phyloP scores from a whole-genome alignment of 2,113 vertebrate species.

The Oreochromis aureus region DNA sequence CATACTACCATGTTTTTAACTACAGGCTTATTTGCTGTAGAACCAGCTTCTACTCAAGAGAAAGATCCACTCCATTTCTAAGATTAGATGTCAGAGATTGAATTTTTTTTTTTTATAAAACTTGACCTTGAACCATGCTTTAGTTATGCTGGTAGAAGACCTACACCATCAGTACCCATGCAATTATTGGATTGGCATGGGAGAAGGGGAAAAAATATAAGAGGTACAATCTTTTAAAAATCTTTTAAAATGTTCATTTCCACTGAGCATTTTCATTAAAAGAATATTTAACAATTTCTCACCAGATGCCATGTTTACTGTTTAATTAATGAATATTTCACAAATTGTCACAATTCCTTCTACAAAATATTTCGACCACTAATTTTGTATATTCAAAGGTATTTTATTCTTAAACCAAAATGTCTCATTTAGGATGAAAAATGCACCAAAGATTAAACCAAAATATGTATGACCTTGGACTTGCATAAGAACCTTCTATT shows the following conservation, averaged over 20 bases:
- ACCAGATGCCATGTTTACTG: background rate
- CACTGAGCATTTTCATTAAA: background rate
- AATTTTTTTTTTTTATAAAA: background rate
- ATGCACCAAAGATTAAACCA: background rate
- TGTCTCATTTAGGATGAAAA: background rate
- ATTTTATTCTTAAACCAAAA: background rate
- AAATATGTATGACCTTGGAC: background rate
- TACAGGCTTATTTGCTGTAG: background rate
- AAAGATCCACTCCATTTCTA: background rate
- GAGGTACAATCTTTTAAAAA: background rate
- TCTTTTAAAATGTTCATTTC: background rate
- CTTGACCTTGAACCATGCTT: background rate
- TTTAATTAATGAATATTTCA: background rate
- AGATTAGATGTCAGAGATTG: background rate
- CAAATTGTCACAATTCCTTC: background rate
- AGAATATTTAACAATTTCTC: background rate
- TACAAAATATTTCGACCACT: background rate
- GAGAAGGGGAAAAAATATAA: background rate
- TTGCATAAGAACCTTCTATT: background rate
- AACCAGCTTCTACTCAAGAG: background rate
- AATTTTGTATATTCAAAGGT: background rate
- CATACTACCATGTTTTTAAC: background rate
- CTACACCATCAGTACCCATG: background rate
- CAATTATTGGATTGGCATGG: background rate
- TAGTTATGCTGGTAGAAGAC: background rate